These are phyloP conservation scores for Lepidocolaptes lacrymiger DNA, from an alignment of 2,797 vertebrate species.

Conservation along the genomic window DNA sequence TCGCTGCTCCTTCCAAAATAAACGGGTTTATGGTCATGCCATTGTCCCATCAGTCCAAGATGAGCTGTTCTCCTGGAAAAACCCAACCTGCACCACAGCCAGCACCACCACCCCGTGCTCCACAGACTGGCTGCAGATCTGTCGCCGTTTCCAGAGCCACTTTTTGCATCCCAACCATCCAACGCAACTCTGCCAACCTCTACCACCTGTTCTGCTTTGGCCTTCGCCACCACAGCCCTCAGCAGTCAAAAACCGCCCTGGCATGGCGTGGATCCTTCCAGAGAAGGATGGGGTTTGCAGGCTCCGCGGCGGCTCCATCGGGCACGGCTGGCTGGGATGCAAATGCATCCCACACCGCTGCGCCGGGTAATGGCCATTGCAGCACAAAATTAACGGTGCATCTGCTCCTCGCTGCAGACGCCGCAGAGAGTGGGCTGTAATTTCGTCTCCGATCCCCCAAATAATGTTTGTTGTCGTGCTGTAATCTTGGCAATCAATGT, in stretches of 20 bases:
- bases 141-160: not conserved
- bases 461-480: slow-evolving; percentile 77
- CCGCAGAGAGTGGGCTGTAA: slow-evolving; percentile 67
- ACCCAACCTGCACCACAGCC: not conserved
- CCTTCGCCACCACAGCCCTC: not conserved
- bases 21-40: not conserved
- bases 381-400: slow-evolving; percentile 67
- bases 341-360: slow-evolving; percentile 14
- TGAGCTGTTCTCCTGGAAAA: not conserved
- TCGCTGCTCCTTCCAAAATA: not conserved
- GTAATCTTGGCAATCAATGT: slow-evolving; percentile 78
- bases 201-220: not conserved
- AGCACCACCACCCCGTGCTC: not conserved
- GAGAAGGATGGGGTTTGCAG: not conserved
- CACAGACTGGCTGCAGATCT: not conserved
- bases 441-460: slow-evolving; percentile 72
- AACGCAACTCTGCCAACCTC: not conserved
- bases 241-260: not conserved
- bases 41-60: not conserved
- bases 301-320: not conserved
- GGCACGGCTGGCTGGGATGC: slow-evolving; percentile 8
- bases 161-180: not conserved
- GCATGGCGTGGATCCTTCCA: not conserved
- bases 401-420: slow-evolving; percentile 72
- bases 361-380: slow-evolving; percentile 47